Evolutionary conservation across 1,140 invertebrate species (phyloP).

Genomic region (Drosophila biarmipes): DNA sequence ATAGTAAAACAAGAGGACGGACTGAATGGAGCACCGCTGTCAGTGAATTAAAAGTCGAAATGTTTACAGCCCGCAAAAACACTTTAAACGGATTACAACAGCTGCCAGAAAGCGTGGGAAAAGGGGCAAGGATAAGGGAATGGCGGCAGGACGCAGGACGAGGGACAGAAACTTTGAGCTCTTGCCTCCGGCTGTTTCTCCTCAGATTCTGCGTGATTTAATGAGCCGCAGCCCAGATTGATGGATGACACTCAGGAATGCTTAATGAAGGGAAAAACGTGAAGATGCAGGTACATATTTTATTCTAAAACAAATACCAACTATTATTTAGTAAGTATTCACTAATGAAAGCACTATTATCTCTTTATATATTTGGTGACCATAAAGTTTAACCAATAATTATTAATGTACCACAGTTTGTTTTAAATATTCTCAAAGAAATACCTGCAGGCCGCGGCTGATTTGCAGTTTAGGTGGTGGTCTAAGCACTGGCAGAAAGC

Average conservation of each 20-base stretch:
- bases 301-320: not conserved
- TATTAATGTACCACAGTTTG: too few species aligned
- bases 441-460: not conserved
- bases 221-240: conserved; percentile 48
- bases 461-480: conserved; percentile 5
- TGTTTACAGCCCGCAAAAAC: conserved; percentile 57
- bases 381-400: too few species aligned
- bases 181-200: conserved; percentile 7
- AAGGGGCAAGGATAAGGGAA: conserved; percentile 6
- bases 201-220: conserved; percentile 32
- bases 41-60: conserved; percentile 64
- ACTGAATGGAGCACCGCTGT: conserved; percentile 13
- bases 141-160: not conserved
- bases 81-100: conserved; percentile 62
- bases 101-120: conserved; percentile 8
- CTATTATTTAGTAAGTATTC: not conserved
- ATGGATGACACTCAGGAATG: conserved; percentile 35
- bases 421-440: not conserved
- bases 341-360: too few species aligned
- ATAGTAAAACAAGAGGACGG: not conserved
- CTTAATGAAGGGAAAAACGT: not conserved
- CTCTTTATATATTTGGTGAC: too few species aligned
- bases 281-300: not conserved
- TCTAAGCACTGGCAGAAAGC: conserved; percentile 8
- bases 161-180: conserved; percentile 15